Conservation (phyloP, 2,113 vertebrate genomes). For the Pluvianellus socialis region DNA sequence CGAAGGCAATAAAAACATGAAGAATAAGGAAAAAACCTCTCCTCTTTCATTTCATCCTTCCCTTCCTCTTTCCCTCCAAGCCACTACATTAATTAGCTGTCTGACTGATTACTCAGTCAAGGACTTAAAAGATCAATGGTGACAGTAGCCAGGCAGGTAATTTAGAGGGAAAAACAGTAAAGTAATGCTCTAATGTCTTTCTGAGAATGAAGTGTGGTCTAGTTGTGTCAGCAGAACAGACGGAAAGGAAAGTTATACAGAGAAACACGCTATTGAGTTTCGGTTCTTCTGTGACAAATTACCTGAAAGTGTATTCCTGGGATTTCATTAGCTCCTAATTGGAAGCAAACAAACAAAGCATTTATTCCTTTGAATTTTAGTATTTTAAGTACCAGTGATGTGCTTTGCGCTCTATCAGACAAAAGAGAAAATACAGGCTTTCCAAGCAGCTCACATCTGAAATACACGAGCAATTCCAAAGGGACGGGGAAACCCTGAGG, state of each 20-base stretch:
- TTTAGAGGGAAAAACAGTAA: conserved; percentile 12
- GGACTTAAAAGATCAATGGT: conserved; percentile 52
- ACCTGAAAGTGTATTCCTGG: neutral
- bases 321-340: conserved; percentile 48
- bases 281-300: conserved; percentile 6
- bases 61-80: neutral
- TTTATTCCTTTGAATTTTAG: conserved; percentile 1
- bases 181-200: conserved; percentile 13
- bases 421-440: neutral
- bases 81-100: conserved; percentile 52
- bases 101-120: conserved; percentile 56
- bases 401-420: neutral
- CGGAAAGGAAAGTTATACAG: neutral
- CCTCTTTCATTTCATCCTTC: conserved; percentile 11
- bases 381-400: neutral
- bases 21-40: neutral
- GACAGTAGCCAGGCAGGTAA: conserved; percentile 57
- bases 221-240: conserved; percentile 34
- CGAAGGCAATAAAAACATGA: conserved; percentile 31
- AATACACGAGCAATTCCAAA: neutral
- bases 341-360: conserved; percentile 34
- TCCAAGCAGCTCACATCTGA: neutral
- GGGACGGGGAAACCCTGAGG: neutral
- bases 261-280: neutral
- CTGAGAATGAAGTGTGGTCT: conserved; percentile 30